Base-by-base conservation (phyloP, 2,113 vertebrate genomes). In the Mus musculus region DNA sequence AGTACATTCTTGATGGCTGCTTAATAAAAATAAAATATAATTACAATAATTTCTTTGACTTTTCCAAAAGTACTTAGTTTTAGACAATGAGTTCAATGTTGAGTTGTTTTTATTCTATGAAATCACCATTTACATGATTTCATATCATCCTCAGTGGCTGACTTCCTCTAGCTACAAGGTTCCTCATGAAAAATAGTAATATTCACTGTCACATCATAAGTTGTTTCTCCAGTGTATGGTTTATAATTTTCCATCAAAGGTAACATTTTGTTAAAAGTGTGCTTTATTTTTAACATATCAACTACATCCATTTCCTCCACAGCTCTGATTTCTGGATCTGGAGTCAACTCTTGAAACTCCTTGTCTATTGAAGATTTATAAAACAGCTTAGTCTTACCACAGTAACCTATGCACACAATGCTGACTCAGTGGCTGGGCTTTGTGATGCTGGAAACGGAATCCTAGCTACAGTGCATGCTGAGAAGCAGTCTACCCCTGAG, bases 321-420 rank as follows among this genome's bases (percentile, higher is more conserved):
- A 96, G 61, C 36, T 89, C 63, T 13, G 69, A 56, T 71, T 93
- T 95, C 19, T 88, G 13, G 85, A 94, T 91, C 80, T 75, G 17
- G 17, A 88, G 59, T 59, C 56, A 88, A 49, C 26, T 56, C 52
- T 73, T 87, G 63, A 92, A 94, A 93, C 69, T 61, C 73, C 82
- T 90, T 75, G 61, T 81, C 19, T 12, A 42, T 13, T 76, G 19
- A 20, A 92, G 14, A 95, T 39, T 81, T 63, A 63, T 63, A 26
- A 77, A 94, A 61, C 17, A 36, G 85, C 72, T 59, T 95, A 85
- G 61, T 91, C 85, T 92, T 80, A 42, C 22, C 63, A 77, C 28
- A 76, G 88, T 89, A 69, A 12, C 69, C 93, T 71, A 11, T 82
- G 4, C 33, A 63, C 3, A 84, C 91, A 67, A 56, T 42, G 93